phyloP scores from a whole-genome alignment of 1,140 invertebrate species.

The Archivesica marissinica region DNA sequence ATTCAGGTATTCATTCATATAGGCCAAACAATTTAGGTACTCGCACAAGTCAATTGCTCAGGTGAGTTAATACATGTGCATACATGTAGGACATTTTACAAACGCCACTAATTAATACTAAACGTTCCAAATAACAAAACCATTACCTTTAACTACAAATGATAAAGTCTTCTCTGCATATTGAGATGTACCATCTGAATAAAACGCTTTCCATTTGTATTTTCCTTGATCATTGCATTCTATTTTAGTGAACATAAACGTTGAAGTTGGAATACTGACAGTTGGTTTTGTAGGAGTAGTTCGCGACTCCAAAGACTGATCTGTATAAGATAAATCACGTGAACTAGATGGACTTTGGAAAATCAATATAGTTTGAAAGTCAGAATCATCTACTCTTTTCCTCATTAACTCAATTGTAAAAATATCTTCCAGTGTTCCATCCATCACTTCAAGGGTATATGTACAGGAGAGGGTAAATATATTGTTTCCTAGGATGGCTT shows the following conservation, averaged over 20 bases:
- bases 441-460: neutral
- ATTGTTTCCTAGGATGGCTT: conserved; percentile 24
- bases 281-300: neutral
- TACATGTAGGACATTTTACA: no score
- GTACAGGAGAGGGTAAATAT: conserved; percentile 1
- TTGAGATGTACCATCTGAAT: neutral
- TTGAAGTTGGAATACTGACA: neutral
- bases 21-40: no score
- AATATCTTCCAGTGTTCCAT: neutral
- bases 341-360: neutral
- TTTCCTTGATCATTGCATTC: conserved; percentile 28
- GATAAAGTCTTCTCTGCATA: neutral
- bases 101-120: no score
- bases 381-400: neutral
- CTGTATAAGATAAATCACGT: neutral
- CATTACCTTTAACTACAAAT: conserved; percentile 11
- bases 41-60: no score
- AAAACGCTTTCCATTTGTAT: conserved; percentile 16
- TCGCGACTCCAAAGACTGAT: neutral
- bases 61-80: no score
- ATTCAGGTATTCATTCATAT: no score
- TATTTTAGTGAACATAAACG: neutral
- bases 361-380: neutral
- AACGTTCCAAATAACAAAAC: no score
- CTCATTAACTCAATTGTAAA: neutral